Conservation (phyloP, 1,140 invertebrate genomes). For the Atta cephalotes region DNA sequence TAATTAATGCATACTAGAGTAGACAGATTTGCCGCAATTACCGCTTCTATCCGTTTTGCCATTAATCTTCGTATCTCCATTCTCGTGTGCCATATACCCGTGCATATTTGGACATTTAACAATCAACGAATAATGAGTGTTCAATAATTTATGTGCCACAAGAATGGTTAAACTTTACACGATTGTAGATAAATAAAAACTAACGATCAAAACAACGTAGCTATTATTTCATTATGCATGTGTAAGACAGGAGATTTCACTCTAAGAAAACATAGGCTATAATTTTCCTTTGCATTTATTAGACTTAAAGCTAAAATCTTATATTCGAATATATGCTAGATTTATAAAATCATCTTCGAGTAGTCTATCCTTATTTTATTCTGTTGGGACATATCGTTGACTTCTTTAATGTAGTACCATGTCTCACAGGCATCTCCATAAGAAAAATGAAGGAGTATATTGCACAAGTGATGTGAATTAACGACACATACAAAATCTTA, state of each 20-base stretch:
- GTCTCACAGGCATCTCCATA: neutral
- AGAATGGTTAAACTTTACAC: neutral
- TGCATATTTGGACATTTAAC: constrained; percentile 15
- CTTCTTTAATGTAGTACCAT: constrained; percentile 18
- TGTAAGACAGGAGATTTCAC: neutral
- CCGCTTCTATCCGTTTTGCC: constrained; percentile 40
- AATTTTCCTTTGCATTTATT: constrained; percentile 41
- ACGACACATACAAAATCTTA: constrained; percentile 17
- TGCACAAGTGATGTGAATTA: constrained; percentile 1
- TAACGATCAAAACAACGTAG: neutral
- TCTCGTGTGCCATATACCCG: constrained; percentile 12
- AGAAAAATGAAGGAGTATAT: neutral
- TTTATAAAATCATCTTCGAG: constrained; percentile 49
- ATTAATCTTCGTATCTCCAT: constrained; percentile 39
- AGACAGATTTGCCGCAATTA: constrained; percentile 42
- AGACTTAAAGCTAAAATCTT: constrained; percentile 12
- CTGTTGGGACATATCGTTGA: constrained; percentile 5
- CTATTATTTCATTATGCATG: neutral
- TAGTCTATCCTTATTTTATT: constrained; percentile 18
- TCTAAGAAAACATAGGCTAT: neutral
- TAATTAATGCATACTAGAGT: constrained; percentile 57
- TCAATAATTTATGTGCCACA: constrained; percentile 13
- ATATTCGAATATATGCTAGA: constrained; percentile 13
- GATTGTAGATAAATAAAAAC: constrained; percentile 15
- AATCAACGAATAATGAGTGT: constrained; percentile 1